These are phyloP conservation scores for Zele albiditarsus DNA, from an alignment of 2,888 invertebrate genomes.

Conservation along the genomic window DNA sequence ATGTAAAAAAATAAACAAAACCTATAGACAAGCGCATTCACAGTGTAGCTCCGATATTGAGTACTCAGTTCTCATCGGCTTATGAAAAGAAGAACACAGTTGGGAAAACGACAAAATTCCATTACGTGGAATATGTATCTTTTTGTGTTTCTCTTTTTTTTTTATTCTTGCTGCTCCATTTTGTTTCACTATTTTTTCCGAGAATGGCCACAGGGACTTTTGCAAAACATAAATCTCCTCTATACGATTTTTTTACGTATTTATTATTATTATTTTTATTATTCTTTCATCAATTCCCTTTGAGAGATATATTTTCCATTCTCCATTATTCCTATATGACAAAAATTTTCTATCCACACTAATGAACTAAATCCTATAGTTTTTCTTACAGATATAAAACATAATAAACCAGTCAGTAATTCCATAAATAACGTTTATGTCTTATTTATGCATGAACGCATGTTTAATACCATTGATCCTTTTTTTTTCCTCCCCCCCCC, in stretches of 20 bases:
- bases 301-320: background rate
- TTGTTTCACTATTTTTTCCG: constrained; percentile 34
- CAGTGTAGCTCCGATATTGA: constrained; percentile 21
- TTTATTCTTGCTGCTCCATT: constrained; percentile 26
- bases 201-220: constrained; percentile 38
- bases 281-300: constrained; percentile 9
- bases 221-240: constrained; percentile 30
- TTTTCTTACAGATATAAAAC: background rate
- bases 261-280: constrained; percentile 29
- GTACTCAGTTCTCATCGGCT: constrained; percentile 51
- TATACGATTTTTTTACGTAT: constrained; percentile 15
- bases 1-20: background rate
- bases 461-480: too few species aligned
- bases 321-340: background rate
- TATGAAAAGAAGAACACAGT: constrained; percentile 56
- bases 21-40: background rate
- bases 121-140: constrained; percentile 48
- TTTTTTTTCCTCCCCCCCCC: background rate
- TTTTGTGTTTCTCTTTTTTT: constrained; percentile 30
- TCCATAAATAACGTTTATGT: background rate
- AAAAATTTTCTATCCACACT: background rate
- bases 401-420: background rate
- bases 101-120: constrained; percentile 58
- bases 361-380: background rate
- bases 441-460: background rate